A percentile compares a stretch with the other conserved stretches of the same genome.
Conservation (phyloP, 1,140 invertebrate species). For the Brachystomella parvula region DNA sequence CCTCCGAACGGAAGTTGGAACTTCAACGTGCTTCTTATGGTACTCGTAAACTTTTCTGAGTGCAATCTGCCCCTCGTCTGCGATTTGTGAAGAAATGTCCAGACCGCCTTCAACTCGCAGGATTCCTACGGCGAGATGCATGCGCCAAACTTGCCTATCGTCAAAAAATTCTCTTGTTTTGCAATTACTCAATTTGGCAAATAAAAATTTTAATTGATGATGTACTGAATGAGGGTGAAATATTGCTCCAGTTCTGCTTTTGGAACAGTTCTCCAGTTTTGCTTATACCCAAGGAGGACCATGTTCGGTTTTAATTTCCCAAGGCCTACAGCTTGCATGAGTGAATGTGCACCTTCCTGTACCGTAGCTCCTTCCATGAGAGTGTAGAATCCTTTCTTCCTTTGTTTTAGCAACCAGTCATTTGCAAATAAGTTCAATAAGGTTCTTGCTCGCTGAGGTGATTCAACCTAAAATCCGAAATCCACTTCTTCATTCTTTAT, state of each 20-base stretch:
- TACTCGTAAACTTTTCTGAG: slow-evolving; percentile 19
- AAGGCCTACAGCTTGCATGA: slow-evolving; percentile 48
- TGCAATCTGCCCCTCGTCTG: slow-evolving; percentile 44
- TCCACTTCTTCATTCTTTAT: background rate
- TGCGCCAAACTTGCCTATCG: slow-evolving; percentile 52
- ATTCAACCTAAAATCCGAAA: background rate
- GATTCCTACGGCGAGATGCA: slow-evolving; percentile 50
- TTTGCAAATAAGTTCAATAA: slow-evolving; percentile 32
- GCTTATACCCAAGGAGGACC: slow-evolving; percentile 54
- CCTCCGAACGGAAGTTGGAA: slow-evolving; percentile 51
- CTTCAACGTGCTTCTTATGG: slow-evolving; percentile 47
- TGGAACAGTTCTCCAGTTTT: slow-evolving; percentile 48
- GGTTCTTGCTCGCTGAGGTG: background rate
- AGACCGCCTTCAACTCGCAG: slow-evolving; percentile 48
- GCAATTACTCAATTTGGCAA: background rate
- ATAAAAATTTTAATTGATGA: slow-evolving; percentile 16
- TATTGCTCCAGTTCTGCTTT: slow-evolving; percentile 48
- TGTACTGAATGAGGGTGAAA: slow-evolving; percentile 52
- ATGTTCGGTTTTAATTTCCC: slow-evolving; percentile 56
- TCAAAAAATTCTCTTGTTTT: background rate
- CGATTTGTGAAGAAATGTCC: slow-evolving; percentile 51
- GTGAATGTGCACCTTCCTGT: slow-evolving; percentile 34
- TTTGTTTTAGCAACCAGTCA: slow-evolving; percentile 43
- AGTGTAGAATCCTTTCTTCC: slow-evolving; percentile 48
- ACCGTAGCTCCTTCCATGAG: slow-evolving; percentile 43